Evolutionary conservation across 2,797 vertebrate species (phyloP).

Genomic region (Coranthus polyacanthus): DNA sequence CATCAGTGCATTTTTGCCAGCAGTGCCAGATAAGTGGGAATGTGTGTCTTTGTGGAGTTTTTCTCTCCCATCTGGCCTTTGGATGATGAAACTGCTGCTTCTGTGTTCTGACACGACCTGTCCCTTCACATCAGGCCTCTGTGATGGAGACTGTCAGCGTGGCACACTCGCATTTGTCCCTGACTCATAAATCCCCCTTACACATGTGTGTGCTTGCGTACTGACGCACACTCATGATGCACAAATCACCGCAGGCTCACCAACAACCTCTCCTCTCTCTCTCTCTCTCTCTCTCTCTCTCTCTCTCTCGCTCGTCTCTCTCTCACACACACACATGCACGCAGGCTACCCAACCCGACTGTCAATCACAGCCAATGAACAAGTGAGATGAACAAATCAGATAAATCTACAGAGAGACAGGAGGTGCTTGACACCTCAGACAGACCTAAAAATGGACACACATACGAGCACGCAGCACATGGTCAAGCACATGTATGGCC

Average conservation of each 20-base stretch:
- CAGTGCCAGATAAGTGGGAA: constrained; percentile 14
- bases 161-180: constrained; percentile 62
- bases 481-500: constrained; percentile 13
- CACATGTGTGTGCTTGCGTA: constrained; percentile 7
- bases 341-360: constrained; percentile 14
- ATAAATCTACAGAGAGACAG: constrained; percentile 34
- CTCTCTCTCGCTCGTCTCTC: too few relatives aligned
- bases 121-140: constrained; percentile 73
- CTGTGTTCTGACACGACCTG: constrained; percentile 74
- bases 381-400: constrained; percentile 44
- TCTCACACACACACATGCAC: not conserved
- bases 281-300: not conserved
- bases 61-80: constrained; percentile 49
- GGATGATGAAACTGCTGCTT: constrained; percentile 65
- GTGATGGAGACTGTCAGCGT: constrained; percentile 75
- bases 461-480: not conserved
- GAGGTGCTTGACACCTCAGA: constrained; percentile 36
- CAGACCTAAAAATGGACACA: constrained; percentile 20
- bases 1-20: constrained; percentile 7
- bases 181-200: constrained; percentile 66
- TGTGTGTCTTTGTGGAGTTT: constrained; percentile 31
- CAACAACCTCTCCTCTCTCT: constrained; percentile 49
- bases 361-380: constrained; percentile 53
- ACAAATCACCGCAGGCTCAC: constrained; percentile 50
- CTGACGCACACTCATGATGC: not conserved